Conservation (phyloP, 2,888 invertebrate species). For the Pristionchus exspectatus region DNA sequence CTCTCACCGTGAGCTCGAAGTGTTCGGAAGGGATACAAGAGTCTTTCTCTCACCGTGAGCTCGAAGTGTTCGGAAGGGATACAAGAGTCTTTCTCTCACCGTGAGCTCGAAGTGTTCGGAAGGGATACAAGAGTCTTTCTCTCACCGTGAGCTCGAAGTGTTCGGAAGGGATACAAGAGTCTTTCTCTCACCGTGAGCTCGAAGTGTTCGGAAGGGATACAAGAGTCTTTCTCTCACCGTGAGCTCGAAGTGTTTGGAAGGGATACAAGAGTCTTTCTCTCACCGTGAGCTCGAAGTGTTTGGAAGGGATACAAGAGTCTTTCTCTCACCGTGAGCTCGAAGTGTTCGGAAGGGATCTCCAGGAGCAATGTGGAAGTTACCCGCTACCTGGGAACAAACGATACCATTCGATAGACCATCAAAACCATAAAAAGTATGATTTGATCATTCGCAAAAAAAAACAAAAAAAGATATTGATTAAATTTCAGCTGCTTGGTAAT, state of each 20-base stretch:
- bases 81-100: conserved; percentile 80
- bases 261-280: neutral
- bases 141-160: conserved; percentile 91
- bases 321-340: conserved; percentile 87
- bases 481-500: neutral
- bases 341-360: conserved; percentile 95
- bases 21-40: no score
- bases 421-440: no score
- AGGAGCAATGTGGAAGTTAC: conserved; percentile 97
- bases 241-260: conserved; percentile 93
- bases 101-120: conserved; percentile 94
- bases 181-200: conserved; percentile 86
- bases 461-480: neutral
- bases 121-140: no score
- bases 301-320: no score
- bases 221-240: conserved; percentile 82
- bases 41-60: conserved; percentile 85
- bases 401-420: no score
- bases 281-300: conserved; percentile 92
- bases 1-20: conserved; percentile 89
- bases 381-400: conserved; percentile 84
- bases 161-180: no score
- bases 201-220: no score
- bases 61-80: conserved; percentile 93
- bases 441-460: no score